These are phyloP conservation scores for Alethe castanea DNA, from an alignment of 2,113 vertebrate genomes.

Conservation along the genomic window DNA sequence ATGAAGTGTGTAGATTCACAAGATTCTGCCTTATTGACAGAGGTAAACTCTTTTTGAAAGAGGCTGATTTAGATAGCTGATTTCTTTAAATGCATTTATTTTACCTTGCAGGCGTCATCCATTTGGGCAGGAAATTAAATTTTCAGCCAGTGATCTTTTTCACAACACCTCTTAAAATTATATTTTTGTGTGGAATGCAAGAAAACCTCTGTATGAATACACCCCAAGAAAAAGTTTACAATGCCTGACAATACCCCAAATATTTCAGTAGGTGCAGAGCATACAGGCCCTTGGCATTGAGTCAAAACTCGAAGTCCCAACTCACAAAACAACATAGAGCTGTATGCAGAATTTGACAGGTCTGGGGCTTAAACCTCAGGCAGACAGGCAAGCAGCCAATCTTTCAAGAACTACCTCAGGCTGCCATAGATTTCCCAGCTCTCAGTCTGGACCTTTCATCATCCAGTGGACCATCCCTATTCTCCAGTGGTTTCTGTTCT, in stretches of 20 bases:
- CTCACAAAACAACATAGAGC: not conserved
- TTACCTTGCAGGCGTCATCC: slow-evolving; percentile 22
- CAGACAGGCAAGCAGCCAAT: slow-evolving; percentile 3
- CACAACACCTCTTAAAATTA: slow-evolving; percentile 33
- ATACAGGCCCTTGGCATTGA: not conserved
- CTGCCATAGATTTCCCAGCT: not conserved
- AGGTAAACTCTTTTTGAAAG: slow-evolving; percentile 31
- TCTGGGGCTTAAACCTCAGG: not conserved
- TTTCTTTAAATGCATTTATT: slow-evolving; percentile 34
- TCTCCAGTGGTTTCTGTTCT: not conserved
- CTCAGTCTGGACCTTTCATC: not conserved
- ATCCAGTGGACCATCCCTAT: not conserved
- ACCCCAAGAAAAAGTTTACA: not conserved
- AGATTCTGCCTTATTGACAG: slow-evolving; percentile 45
- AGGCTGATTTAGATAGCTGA: slow-evolving; percentile 19
- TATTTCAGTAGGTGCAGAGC: slow-evolving; percentile 10
- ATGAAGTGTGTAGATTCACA: slow-evolving; percentile 59
- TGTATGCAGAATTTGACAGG: not conserved
- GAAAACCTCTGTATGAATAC: not conserved
- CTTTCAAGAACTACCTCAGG: not conserved
- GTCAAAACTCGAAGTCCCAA: not conserved
- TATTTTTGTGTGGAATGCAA: not conserved
- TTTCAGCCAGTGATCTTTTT: slow-evolving; percentile 51
- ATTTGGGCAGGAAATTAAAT: slow-evolving; percentile 63
- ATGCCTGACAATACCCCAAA: slow-evolving; percentile 25